Evolutionary conservation across 2,888 invertebrate genomes (phyloP), one percentile per base, ranked within the genome.

Genomic region (Flexamia atlantica): DNA sequence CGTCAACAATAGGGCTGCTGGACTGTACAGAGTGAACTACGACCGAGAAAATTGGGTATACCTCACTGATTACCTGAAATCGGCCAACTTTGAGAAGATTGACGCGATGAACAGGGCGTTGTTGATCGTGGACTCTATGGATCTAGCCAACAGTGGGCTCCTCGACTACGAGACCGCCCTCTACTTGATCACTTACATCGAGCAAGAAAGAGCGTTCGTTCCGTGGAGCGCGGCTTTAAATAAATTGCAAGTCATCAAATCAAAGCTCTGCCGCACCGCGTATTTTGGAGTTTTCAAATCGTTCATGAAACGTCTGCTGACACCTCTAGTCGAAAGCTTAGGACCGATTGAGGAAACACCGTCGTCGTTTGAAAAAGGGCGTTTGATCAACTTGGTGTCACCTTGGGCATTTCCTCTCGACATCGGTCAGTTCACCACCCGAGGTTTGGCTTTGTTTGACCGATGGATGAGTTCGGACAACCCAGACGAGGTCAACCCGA

Each of bases 91-190:
- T 36, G 32, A 42, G 5, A 46, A 88, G 23, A 93, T 98, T 68
- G 93, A 95, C 17, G 90, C 92, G 2, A 91, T 95, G 83, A 97
- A 95, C 87, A 91, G 97, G 42, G 97, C 97, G 0, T 96, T 97
- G 88, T 90, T 98, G 23, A 91, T 98, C 72, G 94, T 96, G 80
- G 98, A 98, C 89, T 93, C 95, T 0, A 92, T 95, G 85, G 94
- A 94, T 86, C 90, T 95, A 28, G 95, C 95, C 28, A 90, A 92
- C 87, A 90, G 92, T 28, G 94, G 93, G 50, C 90, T 93, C 83
- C 90, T 95, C 20, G 92, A 93, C 85, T 96, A 96, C 87, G 91
- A 91, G 3, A 92, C 92, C 0, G 92, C 94, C 0, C 91, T 96
- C 53, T 92, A 10, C 89, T 91, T 0, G 90, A 90, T 83, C 94